Conservation (phyloP, 2,797 vertebrate species). For the Tragopan temminckii region DNA sequence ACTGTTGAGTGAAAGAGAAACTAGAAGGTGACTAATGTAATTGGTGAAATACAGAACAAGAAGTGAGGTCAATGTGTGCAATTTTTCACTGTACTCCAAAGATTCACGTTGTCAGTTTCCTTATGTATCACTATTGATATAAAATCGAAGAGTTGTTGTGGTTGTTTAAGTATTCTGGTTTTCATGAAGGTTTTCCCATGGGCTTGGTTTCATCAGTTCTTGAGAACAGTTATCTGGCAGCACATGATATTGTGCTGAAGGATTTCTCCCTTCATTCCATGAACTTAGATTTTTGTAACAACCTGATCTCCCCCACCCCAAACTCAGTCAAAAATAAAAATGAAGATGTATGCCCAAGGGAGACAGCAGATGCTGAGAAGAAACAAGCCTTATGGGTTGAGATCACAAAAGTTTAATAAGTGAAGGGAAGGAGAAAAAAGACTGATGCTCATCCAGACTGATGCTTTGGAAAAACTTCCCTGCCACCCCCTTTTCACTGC, state of each 20-base stretch:
- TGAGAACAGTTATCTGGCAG: not conserved
- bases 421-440: accelerated
- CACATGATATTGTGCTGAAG: not conserved
- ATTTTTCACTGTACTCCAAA: not conserved
- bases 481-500: not conserved
- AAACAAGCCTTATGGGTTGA: not conserved
- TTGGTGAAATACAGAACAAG: not conserved
- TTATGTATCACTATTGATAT: not conserved
- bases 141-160: not conserved
- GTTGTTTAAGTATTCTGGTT: not conserved
- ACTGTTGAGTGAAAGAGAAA: not conserved
- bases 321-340: not conserved
- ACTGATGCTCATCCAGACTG: not conserved
- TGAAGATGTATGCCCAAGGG: not conserved
- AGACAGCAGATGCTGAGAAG: not conserved
- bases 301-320: not conserved
- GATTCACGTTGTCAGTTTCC: not conserved
- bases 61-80: accelerated
- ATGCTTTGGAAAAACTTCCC: not conserved
- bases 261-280: not conserved
- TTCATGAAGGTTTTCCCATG: not conserved
- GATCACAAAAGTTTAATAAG: not conserved
- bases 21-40: not conserved
- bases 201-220: not conserved
- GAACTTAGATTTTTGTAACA: not conserved